Base-by-base conservation (phyloP, 2,888 invertebrate species). In the Elmis aenea region DNA sequence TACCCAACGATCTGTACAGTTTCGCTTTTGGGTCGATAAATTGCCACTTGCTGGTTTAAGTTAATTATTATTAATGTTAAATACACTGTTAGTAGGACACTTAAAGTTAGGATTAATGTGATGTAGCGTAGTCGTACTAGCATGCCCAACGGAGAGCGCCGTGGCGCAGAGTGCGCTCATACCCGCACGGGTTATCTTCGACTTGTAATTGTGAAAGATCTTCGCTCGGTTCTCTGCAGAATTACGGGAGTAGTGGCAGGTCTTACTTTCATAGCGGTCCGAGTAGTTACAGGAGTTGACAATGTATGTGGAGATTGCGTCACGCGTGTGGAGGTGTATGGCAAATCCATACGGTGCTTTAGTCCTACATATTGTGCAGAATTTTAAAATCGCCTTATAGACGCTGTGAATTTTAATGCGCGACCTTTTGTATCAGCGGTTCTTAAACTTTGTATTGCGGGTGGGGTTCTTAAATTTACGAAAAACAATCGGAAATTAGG, bases 1-100 rank as follows among this genome's bases (percentile, higher is more conserved):
- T 77, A 78, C 11, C 73, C 77, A 46, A 78, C 73, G 48, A 78
- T 76, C 42, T 77, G 77, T 54, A 70, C 70, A 67, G 76, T 73
- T 6, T 6, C 20, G 13, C 25, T 34, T 34, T 38, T 37, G 3
- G 26, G 22, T 5, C 12, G 26, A n/a, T 9, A 9, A 20, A 15
- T 20, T 6, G n/a, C 29, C n/a, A n/a, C n/a, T n/a, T n/a, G n/a
- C n/a, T n/a, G n/a, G n/a, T n/a, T n/a, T n/a, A n/a, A n/a, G n/a
- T n/a, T n/a, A n/a, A 27, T 42, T 14, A 38, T 11, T n/a, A 42
- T 12, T 8, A 34, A 21, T 3, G 29, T 30, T 3, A 42, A 13
- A 21, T 43, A 43, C 13, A 39, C 26, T 6, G 43, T 43, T 21
- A 39, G 8, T 21, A 38, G 23, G 13, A 10, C 31, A 33, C 35